phyloP scores from a whole-genome alignment of 2,113 vertebrate species.

The Dromaius novaehollandiae region DNA sequence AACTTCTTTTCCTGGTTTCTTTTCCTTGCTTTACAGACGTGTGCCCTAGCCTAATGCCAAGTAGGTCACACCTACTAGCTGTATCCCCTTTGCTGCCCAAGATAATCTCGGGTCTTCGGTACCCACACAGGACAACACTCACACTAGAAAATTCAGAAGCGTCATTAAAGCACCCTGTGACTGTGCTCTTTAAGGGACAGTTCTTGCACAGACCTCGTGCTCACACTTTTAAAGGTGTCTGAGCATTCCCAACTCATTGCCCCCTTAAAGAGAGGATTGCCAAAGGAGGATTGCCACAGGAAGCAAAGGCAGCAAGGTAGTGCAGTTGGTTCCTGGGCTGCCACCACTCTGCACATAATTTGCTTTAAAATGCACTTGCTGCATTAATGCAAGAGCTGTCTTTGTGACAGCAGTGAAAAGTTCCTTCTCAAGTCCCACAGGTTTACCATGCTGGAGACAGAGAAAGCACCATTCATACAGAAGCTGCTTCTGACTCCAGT shows the following conservation, averaged over 20 bases:
- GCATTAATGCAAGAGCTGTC: background rate
- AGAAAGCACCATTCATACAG: background rate
- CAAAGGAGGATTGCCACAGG: background rate
- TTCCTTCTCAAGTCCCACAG: background rate
- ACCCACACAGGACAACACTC: background rate
- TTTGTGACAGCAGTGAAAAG: background rate
- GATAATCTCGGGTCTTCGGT: background rate
- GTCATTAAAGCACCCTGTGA: background rate
- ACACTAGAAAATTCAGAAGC: background rate
- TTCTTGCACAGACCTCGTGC: background rate
- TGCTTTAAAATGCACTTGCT: background rate
- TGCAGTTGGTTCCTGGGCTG: background rate
- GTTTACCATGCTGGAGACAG: background rate
- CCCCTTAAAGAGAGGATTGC: background rate
- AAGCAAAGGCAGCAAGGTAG: background rate
- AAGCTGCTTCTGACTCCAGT: background rate
- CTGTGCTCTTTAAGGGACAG: background rate
- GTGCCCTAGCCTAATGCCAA: background rate
- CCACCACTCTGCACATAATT: background rate
- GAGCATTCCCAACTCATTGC: background rate
- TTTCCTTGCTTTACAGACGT: background rate
- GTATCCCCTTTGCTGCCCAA: background rate
- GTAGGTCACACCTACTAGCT: background rate
- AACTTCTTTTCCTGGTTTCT: background rate
- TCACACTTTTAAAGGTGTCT: background rate